These are phyloP conservation scores for Drosophila conformis DNA, from an alignment of 2,888 invertebrate genomes.

Conservation along the genomic window DNA sequence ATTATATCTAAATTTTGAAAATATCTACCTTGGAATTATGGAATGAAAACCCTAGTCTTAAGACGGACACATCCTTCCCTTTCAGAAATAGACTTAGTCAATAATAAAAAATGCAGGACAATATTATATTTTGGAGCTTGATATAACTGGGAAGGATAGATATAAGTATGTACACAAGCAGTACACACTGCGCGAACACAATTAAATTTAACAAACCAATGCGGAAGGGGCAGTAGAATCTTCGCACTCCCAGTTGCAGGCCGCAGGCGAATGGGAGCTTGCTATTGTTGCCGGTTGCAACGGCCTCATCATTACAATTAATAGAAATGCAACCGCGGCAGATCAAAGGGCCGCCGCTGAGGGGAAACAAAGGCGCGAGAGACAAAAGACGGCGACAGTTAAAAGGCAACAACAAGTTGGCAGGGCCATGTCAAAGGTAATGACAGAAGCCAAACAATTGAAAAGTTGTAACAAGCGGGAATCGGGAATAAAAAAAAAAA, in stretches of 20 bases:
- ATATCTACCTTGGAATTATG: not conserved
- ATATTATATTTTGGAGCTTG: not conserved
- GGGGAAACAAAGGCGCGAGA: constrained; percentile 67
- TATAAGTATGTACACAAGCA: not conserved
- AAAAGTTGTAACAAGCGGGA: constrained; percentile 72
- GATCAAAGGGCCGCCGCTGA: constrained; percentile 65
- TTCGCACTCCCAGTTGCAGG: constrained; percentile 32
- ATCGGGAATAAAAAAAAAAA: constrained; percentile 23
- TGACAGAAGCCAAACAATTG: constrained; percentile 80
- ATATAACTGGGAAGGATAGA: accelerated
- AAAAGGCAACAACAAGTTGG: constrained; percentile 72
- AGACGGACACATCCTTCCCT: too few species aligned
- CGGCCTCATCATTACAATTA: constrained; percentile 73
- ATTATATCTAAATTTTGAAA: accelerated
- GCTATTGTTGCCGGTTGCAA: constrained; percentile 64
- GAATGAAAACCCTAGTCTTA: not conserved
- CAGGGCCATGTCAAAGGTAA: constrained; percentile 76
- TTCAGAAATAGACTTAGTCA: not conserved
- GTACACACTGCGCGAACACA: constrained; percentile 4
- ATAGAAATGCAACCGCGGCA: constrained; percentile 70
- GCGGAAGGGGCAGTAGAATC: constrained; percentile 32
- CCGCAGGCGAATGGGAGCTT: constrained; percentile 13
- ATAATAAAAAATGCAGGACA: not conserved
- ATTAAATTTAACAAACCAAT: constrained; percentile 50
- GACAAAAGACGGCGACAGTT: constrained; percentile 79